A percentile compares a stretch with the other conserved stretches of the same genome.
phyloP scores from a whole-genome alignment of 1,140 invertebrate species.

The Mamestra configurata region DNA sequence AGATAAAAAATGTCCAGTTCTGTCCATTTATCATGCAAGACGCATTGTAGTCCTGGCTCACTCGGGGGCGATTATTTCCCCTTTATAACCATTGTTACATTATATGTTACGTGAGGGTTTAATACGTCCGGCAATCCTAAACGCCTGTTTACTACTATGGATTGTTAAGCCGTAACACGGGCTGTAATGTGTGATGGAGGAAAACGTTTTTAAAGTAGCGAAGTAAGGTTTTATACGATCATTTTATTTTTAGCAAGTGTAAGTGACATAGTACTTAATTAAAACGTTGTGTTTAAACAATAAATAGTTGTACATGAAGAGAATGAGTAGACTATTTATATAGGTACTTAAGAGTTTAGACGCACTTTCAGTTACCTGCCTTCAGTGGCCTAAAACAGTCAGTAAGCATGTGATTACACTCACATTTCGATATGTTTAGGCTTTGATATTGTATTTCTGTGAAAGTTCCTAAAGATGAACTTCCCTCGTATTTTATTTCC shows the following conservation, averaged over 20 bases:
- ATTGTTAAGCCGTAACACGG: constrained; percentile 12
- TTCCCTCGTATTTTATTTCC: not conserved
- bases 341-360: no score
- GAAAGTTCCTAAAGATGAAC: not conserved
- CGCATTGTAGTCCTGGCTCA: constrained; percentile 45
- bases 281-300: no score
- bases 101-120: constrained; percentile 40
- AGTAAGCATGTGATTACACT: no score
- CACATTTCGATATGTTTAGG: no score
- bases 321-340: no score
- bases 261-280: no score
- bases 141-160: constrained; percentile 28
- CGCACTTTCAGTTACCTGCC: no score
- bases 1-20: constrained; percentile 53
- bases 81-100: constrained; percentile 56
- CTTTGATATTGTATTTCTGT: not conserved
- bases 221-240: not conserved
- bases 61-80: constrained; percentile 55
- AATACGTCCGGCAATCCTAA: constrained; percentile 49
- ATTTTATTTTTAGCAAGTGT: not conserved
- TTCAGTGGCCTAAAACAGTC: no score
- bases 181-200: not conserved
- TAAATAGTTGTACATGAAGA: no score
- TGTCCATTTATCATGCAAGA: constrained; percentile 46
- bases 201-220: not conserved